phyloP scores from a whole-genome alignment of 2,113 vertebrate genomes.

The Pycnonotus jocosus region DNA sequence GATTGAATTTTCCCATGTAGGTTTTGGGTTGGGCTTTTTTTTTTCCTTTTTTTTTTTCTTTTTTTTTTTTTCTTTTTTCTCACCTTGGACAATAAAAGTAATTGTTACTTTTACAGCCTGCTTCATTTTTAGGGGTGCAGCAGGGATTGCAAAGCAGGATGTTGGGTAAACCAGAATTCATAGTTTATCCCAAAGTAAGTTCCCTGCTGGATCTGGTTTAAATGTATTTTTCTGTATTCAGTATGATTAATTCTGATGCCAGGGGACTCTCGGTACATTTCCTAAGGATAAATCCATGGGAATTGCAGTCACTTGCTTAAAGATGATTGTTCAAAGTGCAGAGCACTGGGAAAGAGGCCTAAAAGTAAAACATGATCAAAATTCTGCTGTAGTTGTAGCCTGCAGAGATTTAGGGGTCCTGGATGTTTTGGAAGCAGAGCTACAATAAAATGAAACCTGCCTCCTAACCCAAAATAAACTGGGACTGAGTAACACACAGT shows the following conservation, averaged over 20 bases:
- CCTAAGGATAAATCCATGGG: constrained; percentile 24
- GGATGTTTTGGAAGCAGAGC: constrained; percentile 2
- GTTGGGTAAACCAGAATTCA: neutral
- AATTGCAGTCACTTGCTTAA: constrained; percentile 39
- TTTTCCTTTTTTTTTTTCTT: neutral
- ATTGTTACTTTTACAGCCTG: neutral
- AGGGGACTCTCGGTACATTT: constrained; percentile 18
- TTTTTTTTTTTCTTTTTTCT: neutral
- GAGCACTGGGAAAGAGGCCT: neutral
- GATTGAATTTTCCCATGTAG: neutral
- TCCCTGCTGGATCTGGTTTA: neutral
- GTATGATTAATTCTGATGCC: constrained; percentile 6
- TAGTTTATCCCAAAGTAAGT: neutral
- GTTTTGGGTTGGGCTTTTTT: neutral
- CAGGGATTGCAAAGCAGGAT: neutral
- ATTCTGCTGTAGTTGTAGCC: neutral
- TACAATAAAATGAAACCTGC: neutral
- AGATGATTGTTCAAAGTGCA: constrained; percentile 23
- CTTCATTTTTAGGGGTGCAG: neutral
- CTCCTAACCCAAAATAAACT: constrained; percentile 16
- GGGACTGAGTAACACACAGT: constrained; percentile 9
- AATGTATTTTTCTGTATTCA: neutral
- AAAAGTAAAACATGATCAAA: constrained; percentile 20
- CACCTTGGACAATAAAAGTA: neutral
- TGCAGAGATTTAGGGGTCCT: constrained; percentile 16